Conservation (phyloP, 2,113 vertebrate genomes). For the Tylochromis polylepis region DNA sequence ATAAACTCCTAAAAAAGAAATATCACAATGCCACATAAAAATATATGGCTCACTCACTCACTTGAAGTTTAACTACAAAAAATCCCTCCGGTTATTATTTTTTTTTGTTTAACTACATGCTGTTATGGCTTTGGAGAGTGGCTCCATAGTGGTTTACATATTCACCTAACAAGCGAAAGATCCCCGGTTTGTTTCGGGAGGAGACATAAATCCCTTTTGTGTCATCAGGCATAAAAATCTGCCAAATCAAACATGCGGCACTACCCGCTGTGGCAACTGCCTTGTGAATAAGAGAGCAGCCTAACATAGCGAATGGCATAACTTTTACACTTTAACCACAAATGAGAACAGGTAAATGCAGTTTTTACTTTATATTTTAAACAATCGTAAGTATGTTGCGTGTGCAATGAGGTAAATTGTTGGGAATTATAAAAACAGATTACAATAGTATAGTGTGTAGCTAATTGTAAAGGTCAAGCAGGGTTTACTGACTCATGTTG, state of each 20-base stretch:
- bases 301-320: neutral
- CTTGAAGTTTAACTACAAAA: neutral
- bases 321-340: neutral
- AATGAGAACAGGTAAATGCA: neutral
- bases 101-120: neutral
- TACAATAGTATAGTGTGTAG: neutral
- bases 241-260: neutral
- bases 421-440: neutral
- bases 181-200: neutral
- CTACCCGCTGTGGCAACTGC: neutral
- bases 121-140: neutral
- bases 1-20: neutral
- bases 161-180: neutral
- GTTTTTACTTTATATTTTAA: neutral
- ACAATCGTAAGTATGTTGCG: neutral
- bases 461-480: neutral
- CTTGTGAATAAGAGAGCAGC: neutral
- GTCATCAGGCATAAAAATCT: neutral
- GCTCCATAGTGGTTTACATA: neutral
- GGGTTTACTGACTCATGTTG: neutral
- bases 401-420: neutral
- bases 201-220: neutral
- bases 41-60: neutral
- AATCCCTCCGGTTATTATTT: fast-evolving
- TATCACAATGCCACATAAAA: neutral